phyloP scores from a whole-genome alignment of 2,113 vertebrate species.

The Eolophus roseicapilla region DNA sequence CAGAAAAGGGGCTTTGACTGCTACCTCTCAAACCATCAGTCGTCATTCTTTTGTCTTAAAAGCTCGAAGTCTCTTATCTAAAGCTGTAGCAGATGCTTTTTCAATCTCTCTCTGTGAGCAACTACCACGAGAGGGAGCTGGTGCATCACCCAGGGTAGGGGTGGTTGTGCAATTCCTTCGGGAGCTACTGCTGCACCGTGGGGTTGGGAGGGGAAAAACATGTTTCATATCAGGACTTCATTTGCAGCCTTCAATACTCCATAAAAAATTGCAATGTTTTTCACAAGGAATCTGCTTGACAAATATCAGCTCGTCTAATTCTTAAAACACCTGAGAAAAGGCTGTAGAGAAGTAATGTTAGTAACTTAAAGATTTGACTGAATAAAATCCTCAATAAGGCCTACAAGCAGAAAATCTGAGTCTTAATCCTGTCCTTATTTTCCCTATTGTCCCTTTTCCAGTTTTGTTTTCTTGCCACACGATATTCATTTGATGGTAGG shows the following conservation, averaged over 20 bases:
- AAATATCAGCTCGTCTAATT: background rate
- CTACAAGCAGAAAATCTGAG: background rate
- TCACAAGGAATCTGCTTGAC: background rate
- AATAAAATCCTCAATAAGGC: background rate
- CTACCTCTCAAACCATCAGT: background rate
- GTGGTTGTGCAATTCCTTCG: background rate
- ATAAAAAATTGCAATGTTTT: background rate
- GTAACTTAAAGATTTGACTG: background rate
- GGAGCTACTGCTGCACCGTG: background rate
- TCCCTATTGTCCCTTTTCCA: background rate
- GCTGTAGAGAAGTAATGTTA: background rate
- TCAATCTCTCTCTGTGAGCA: background rate
- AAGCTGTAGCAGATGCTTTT: background rate
- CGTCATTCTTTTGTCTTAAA: background rate
- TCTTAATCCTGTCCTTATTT: background rate
- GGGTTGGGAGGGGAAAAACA: accelerated
- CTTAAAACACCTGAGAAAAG: accelerated
- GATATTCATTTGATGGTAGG: background rate
- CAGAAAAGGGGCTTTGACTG: background rate
- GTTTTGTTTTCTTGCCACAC: background rate
- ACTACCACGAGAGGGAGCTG: background rate
- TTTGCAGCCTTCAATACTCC: background rate
- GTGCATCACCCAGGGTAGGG: background rate
- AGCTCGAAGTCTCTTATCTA: background rate
- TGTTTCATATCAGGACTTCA: background rate